Evolutionary conservation across 2,797 vertebrate species (phyloP), one percentile per base, ranked within the genome.

Genomic region (Erethizon dorsatum): DNA sequence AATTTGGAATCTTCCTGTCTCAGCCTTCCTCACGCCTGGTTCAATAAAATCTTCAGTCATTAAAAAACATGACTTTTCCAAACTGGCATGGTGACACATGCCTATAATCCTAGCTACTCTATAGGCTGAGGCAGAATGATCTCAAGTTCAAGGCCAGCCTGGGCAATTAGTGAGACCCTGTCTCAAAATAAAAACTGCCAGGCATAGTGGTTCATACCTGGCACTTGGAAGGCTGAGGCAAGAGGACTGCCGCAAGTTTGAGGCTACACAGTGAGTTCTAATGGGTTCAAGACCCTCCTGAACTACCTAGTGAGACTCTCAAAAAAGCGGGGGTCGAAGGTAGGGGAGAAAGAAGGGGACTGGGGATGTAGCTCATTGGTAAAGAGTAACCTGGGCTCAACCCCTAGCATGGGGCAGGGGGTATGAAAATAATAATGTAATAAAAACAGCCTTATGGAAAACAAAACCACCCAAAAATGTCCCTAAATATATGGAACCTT

Each of bases 11-110:
- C 2, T 7, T 69, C 65, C 65, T 18, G 17, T 69, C n/a, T 69
- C n/a, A 69, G n/a, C 33, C 65, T 37, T 37, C 33, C n/a, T 69
- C n/a, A n/a, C 18, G 33, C 2, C 67, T 37, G n/a, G 67, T 20
- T 69, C 26, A 92, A 22, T 65, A 95, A 26, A 79, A 67, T 67
- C 12, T 91, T 65, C 71, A 87, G 33, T 54, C 41, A 67, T 91
- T 90, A 85, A 83, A 90, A 77, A 69, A 78, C 54, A 88, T 57
- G n/a, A 82, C 4, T 17, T 77, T 82, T 90, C 83, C 61, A 94
- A 73, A 71, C 67, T 71, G 67, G 17, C 67, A 71, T 22, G 18
- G n/a, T 37, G 67, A 69, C n/a, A 37, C n/a, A 37, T 37, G 8
- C 67, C 67, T 37, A 20, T 71, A 22, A 71, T 71, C 18, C n/a